Base-by-base conservation (phyloP, 2,888 invertebrate genomes). In the Cheilosia soror region DNA sequence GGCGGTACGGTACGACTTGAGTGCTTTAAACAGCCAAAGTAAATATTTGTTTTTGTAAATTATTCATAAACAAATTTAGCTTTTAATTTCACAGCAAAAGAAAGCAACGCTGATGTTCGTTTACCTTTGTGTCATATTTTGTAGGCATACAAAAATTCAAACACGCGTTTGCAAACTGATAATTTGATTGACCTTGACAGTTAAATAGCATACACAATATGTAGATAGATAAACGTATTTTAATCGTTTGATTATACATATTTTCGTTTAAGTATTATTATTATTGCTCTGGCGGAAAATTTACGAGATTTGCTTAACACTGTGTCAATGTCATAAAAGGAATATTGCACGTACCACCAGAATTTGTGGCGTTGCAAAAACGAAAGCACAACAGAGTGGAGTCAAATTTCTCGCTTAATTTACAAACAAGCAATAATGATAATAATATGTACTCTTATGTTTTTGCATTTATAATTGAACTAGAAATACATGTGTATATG, bases 131-230 rank as follows among this genome's bases (percentile, higher is more conserved):
- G 33, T 33, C 33, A 33, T 33, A 9, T 33, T 33, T 9, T 20
- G 20, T 9, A 33, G 11, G 11, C 11, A 11, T 37, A 9, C 9
- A 33, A 20, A 7, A 62, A 29, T 20, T 29, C 5, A 13, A 5
- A 31, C 9, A 31, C 62, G 20, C 31, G 31, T 40, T 31, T 63
- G 31, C 31, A 63, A 63, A 47, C 15, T 47, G 62, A 63, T 63
- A 47, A 44, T 47, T 6, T 20, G 11, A 63, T 13, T 63, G 20
- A 47, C 63, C 63, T 63, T 63, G 47, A 33, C 31, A 2, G 40
- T 37, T 20, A 11, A 37, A 37, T 0, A 7, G 25, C 9, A 40
- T 40, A 11, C 9, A 11, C 13, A n/a, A n/a, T n/a, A 7, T 44
- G 1, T 7, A 7, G n/a, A 13, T 42, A 37, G 11, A 9, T 42